Conservation (phyloP, 2,797 vertebrate genomes). For the Alcedo quadribrachys region DNA sequence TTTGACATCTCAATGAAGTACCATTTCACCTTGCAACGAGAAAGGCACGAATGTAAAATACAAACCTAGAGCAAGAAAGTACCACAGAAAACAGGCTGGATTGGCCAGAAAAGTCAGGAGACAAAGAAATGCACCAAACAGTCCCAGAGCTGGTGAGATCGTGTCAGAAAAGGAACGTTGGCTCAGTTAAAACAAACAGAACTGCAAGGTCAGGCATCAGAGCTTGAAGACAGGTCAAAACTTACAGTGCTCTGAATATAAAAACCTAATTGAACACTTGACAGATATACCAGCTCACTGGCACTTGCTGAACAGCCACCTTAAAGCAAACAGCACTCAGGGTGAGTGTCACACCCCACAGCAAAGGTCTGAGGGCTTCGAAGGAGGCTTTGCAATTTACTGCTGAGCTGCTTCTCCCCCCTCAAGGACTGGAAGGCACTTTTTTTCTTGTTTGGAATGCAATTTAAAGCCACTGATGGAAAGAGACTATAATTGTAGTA, state of each 20-base stretch:
- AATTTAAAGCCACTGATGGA: not conserved
- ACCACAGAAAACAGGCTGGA: not conserved
- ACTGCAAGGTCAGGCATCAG: not conserved
- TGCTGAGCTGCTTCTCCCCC: not conserved
- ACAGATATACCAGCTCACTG: not conserved
- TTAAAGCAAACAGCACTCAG: not conserved
- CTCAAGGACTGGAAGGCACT: not conserved
- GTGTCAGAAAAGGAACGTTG: rapidly evolving
- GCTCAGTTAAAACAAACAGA: not conserved
- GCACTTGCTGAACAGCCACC: not conserved
- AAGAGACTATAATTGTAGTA: not conserved
- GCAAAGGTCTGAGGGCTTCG: not conserved
- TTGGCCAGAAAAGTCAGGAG: not conserved
- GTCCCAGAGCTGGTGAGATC: not conserved
- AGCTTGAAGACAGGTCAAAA: not conserved
- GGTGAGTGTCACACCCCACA: not conserved
- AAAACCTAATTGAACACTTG: not conserved
- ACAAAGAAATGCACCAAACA: not conserved
- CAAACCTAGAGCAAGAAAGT: not conserved
- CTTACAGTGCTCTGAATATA: not conserved
- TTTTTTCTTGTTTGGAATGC: not conserved
- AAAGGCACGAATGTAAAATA: not conserved
- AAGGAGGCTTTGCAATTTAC: not conserved
- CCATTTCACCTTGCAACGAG: not conserved
- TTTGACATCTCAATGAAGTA: not conserved